These are phyloP conservation scores for Apistogramma diplotaenia DNA, from an alignment of 2,113 vertebrate species.

Conservation along the genomic window DNA sequence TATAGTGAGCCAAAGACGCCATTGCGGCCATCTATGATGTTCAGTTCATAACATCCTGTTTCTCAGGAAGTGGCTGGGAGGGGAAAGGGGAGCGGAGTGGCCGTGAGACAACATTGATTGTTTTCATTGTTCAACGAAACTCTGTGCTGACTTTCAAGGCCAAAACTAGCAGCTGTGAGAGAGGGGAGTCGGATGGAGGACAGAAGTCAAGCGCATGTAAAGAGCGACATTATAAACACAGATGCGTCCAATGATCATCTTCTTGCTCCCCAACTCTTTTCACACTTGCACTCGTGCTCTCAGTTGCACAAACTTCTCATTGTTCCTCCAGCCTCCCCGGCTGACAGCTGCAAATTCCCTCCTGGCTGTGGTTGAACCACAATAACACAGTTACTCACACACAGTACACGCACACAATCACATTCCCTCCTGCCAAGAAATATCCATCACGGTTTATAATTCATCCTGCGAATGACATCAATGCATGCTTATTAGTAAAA, in stretches of 20 bases:
- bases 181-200: background rate
- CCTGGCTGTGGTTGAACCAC: slow-evolving; percentile 22
- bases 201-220: slow-evolving; percentile 14
- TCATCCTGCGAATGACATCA: slow-evolving; percentile 10
- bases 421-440: slow-evolving; percentile 41
- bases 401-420: background rate
- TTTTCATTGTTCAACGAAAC: slow-evolving; percentile 72
- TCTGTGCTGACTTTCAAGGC: slow-evolving; percentile 46
- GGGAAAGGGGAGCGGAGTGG: slow-evolving; percentile 33
- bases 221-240: background rate
- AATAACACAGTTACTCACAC: background rate
- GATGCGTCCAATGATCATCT: slow-evolving; percentile 2
- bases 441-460: slow-evolving; percentile 33
- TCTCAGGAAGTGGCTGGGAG: slow-evolving; percentile 60
- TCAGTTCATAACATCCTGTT: slow-evolving; percentile 76
- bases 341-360: slow-evolving; percentile 70
- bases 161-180: slow-evolving; percentile 55
- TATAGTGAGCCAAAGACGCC: slow-evolving; percentile 4
- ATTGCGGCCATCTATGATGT: slow-evolving; percentile 33
- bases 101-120: slow-evolving; percentile 38
- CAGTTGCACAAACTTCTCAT: slow-evolving; percentile 66
- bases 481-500: slow-evolving; percentile 1
- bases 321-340: slow-evolving; percentile 51
- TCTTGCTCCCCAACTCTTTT: slow-evolving; percentile 3
- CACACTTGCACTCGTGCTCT: slow-evolving; percentile 20